Evolutionary conservation across 64 coral and sea anemone genomes (phyloP), one percentile per base, ranked within the genome.

Genomic region (Catalaphyllia jardinei): DNA sequence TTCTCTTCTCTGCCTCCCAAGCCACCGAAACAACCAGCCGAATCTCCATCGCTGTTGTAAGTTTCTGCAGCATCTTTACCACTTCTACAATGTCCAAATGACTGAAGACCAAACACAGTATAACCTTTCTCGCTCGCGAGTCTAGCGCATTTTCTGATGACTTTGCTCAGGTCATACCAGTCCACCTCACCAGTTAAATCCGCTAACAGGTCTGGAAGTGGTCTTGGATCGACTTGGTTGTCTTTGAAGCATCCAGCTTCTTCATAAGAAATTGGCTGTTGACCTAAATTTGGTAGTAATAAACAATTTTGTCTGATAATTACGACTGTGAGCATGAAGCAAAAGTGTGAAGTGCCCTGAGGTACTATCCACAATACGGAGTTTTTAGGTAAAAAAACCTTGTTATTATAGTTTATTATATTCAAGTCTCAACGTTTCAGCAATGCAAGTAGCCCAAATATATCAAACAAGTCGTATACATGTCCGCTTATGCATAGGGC

Each of bases 21-120:
- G 67, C 62, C 80, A n/a, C 17, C 63, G 4, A n/a, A 7, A 33
- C 62, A 83, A 20, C 61, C 80, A 8, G 6, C 4, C 13, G 80
- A 83, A 13, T 42, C 30, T 29, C 80, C 80, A 42, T 83, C 80
- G 1, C 59, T 7, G 31, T 69, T 67, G 31, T 83, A 83, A 10
- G 79, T 42, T 31, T 33, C 62, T 5, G 60, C 33, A 13, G 80
- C 62, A 27, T 83, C 0, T 46, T 83, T 64, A 9, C 80, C 60
- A 67, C 80, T 83, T 31, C 80, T 67, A 35, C 80, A 83, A 4
- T 83, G 33, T 83, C 80, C 80, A 2, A 67, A 67, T 16, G 60
- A 83, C 61, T 83, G 80, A 29, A 83, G 60, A 35, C 60, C 80
- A 83, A 83, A 83, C 30, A 22, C 15, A 22, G 80, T 83, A 19